Base-by-base conservation (phyloP, 2,888 invertebrate species). In the Myathropa florea region DNA sequence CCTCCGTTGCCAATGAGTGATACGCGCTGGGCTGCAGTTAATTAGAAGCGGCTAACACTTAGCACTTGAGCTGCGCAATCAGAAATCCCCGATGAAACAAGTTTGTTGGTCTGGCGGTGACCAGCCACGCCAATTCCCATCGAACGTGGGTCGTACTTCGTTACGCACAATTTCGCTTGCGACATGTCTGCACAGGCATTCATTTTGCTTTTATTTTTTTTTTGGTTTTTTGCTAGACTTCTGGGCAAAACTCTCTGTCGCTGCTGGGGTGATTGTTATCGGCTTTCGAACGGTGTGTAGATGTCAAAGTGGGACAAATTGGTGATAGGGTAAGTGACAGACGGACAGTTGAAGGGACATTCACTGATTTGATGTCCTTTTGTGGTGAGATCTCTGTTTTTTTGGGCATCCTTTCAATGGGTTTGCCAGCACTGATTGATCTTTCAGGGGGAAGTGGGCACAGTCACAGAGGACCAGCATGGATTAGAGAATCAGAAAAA, bases 1-100 rank as follows among this genome's bases (percentile, higher is more conserved):
- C 33, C 33, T 33, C 33, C 7, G 3, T 18, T 46, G 18, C 46
- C n/a, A 7, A 65, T 76, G 81, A 81, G 72, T 84, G 71, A 80
- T 84, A 39, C 71, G 71, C 61, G 71, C 61, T 76, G 65, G 80
- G 55, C 76, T 67, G 3, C 63, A 55, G 67, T 81, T 84, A 84
- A 84, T 84, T 80, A 84, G 84, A 81, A 65, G 76, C 76, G 36
- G 76, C 81, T 26, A 65, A 72, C 84, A 81, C 75, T 81, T 80
- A 76, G 36, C 55, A 65, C 80, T 72, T 61, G 63, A 68, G 6
- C 57, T 23, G 64, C 33, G 55, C 55, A 55, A 70, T 63, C 36
- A 71, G 60, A 64, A 65, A 71, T 76, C 71, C 60, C 26, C n/a
- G 21, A 4, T 33, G 14, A 65, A 84, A 81, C 84, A 71, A 71